Conservation (phyloP, 2,797 vertebrate species). For the Buphagus erythrorhynchus region DNA sequence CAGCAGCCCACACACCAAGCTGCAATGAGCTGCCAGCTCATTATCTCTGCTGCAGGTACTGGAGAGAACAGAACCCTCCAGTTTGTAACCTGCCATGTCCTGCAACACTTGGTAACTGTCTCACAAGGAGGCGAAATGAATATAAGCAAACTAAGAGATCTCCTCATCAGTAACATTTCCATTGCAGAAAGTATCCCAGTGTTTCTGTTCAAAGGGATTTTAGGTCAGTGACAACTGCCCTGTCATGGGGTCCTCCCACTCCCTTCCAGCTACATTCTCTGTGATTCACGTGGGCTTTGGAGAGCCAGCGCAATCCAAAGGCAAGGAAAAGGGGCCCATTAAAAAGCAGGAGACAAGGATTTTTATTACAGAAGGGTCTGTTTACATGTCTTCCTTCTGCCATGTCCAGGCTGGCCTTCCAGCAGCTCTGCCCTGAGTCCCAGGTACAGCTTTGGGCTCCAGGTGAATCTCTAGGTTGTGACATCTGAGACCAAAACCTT, state of each 20-base stretch:
- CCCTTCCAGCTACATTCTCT: background rate
- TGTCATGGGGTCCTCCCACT: background rate
- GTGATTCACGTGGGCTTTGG: fast-evolving
- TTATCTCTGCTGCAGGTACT: background rate
- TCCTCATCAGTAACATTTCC: background rate
- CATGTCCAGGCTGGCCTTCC: background rate
- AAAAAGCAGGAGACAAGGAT: background rate
- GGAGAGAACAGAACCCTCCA: background rate
- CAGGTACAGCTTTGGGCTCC: background rate
- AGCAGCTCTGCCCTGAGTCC: fast-evolving
- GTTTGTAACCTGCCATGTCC: background rate
- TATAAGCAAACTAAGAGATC: background rate
- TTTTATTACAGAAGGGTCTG: background rate
- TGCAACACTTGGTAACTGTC: background rate
- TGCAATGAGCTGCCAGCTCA: background rate
- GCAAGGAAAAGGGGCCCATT: background rate
- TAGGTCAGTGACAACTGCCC: background rate
- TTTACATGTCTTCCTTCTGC: background rate
- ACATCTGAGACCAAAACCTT: background rate
- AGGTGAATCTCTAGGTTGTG: background rate
- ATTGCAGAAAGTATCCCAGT: background rate
- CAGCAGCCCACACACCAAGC: slow-evolving; percentile 24
- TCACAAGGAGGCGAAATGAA: background rate
- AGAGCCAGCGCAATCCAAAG: background rate
- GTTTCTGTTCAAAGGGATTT: background rate